Conservation (phyloP, 2,888 invertebrate genomes). For the Crocallis elinguaria region DNA sequence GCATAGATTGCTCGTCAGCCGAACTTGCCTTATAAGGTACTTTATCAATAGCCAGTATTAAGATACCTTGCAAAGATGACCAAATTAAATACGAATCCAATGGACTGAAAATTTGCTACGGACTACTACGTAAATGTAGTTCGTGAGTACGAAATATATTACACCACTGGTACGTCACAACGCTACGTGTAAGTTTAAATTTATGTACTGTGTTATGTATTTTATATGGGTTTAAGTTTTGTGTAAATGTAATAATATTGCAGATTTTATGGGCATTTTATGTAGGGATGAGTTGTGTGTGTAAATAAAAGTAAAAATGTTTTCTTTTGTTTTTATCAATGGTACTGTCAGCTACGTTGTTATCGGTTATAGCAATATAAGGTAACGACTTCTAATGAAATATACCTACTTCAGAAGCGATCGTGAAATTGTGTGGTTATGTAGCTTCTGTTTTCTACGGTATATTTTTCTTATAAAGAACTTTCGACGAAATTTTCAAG, state of each 20-base stretch:
- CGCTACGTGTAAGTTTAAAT: neutral
- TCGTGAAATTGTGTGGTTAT: no score
- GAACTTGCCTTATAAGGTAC: constrained; percentile 8
- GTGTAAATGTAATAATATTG: neutral
- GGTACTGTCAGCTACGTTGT: no score
- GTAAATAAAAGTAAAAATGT: no score
- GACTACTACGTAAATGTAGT: no score
- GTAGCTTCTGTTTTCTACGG: no score
- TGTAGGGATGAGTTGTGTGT: neutral
- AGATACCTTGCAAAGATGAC: constrained; percentile 34
- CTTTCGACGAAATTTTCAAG: no score
- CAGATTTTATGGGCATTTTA: neutral
- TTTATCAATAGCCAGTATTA: constrained; percentile 34
- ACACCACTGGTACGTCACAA: neutral
- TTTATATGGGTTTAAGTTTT: neutral
- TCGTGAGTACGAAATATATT: neutral
- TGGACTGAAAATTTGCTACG: constrained; percentile 32
- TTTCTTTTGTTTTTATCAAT: no score
- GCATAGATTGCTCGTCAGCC: constrained; percentile 5
- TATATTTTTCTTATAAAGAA: no score
- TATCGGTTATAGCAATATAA: no score
- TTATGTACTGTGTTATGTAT: neutral
- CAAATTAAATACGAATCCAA: constrained; percentile 38
- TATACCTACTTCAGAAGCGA: no score
- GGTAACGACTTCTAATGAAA: no score